Evolutionary conservation across 2,888 invertebrate species (phyloP), one percentile per base, ranked within the genome.

Genomic region (Eupeodes latifasciatus): DNA sequence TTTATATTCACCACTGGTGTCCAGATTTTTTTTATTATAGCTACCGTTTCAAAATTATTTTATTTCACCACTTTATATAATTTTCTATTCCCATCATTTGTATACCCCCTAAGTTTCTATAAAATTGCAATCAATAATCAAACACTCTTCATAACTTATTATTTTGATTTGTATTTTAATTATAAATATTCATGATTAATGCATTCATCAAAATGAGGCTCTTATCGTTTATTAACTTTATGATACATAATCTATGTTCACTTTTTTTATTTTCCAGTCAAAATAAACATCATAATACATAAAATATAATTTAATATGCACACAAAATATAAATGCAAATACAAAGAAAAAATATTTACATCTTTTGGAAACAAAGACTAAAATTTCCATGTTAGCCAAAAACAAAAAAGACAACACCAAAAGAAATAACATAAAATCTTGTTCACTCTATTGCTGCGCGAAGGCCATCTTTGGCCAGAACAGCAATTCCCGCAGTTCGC

Each of bases 391-490:
- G 82, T 81, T 86, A 64, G 78, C 69, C 78, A 57, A 76, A 86
- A 84, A n/a, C 9, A n/a, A 36, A 62, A 11, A 61, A 61, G n/a
- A 64, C 44, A 64, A 64, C 9, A 64, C 34, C 6, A 59, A 59
- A 27, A 61, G 66, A 79, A 44, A 86, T 51, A 87, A 14, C 44
- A 55, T 80, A 72, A 76, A 74, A 80, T 87, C 83, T 87, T 77
- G 84, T 87, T 87, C 74, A 83, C 76, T 80, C 87, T 74, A 34
- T 51, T 57, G 27, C 27, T 1, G 27, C 14, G 34, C 75, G 88
- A 88, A 85, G 88, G 88, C 85, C 85, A 81, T 85, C 81, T 77
- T 59, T 75, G 74, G 71, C 62, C 69, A 81, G 75, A 78, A 81
- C 77, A 84, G 44, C 71, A 72, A 62, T 51, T 59, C 62, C 27